Evolutionary conservation across 2,113 vertebrate genomes (phyloP), one percentile per base, ranked within the genome.

Genomic region (Chamaea fasciata): DNA sequence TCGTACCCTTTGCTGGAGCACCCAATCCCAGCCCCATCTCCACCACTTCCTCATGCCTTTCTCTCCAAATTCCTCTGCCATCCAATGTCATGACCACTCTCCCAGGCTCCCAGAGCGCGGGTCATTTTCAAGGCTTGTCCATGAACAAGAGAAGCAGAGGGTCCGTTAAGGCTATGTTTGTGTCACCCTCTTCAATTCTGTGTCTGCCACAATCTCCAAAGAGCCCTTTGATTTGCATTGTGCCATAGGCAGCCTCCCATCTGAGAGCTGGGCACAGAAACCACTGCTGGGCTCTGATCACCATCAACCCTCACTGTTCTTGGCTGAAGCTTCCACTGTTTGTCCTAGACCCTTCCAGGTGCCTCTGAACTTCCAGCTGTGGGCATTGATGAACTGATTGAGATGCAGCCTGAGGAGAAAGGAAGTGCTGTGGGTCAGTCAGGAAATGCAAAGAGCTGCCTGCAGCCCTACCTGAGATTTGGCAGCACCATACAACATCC

Each of bases 51-150:
- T 96, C 35, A 5, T 35, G 63, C 73, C 26, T 44, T 91, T 85
- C 52, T 89, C 77, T 89, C 15, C 26, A 49, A 83, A 92, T 86
- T 83, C 49, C 56, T 95, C 56, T 47, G 31, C 0, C 1, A 37
- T 50, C 23, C 0, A 1, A 50, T 52, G 41, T 81, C 83, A 79
- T 0, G 2, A 59, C 47, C 0, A 0, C 68, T 22, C n/a, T 64
- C n/a, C 22, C 19, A n/a, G 49, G 37, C 67, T 65, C 59, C 22
- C 37, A 70, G 35, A 3, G 0, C 35, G 17, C 0, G 0, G 35
- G 33, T 79, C 3, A 1, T 74, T 93, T 87, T 76, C 73, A 82
- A 84, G 53, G 28, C 19, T 60, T 57, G 77, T 53, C 41, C 18
- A 4, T 27, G 41, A 90, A 39, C 12, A 44, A 75, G 14, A 79